These are phyloP conservation scores for Arctia plantaginis DNA, from an alignment of 2,888 invertebrate genomes.

Conservation along the genomic window DNA sequence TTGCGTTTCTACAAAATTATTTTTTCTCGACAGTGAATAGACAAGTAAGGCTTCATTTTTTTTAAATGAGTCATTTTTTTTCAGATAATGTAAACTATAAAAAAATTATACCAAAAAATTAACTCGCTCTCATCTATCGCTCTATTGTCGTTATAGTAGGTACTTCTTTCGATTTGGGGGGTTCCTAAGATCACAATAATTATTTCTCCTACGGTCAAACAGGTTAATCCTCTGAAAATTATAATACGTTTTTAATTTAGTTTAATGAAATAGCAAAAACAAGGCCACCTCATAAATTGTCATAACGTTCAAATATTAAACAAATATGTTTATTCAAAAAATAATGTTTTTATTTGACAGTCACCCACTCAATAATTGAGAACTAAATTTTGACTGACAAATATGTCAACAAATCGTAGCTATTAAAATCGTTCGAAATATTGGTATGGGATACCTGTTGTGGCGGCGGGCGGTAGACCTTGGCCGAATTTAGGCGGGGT, in stretches of 20 bases:
- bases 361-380: not conserved
- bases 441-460: conserved; percentile 53
- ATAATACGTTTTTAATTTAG: not conserved
- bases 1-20: not conserved
- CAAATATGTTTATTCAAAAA: not conserved
- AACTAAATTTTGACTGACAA: not conserved
- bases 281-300: not conserved
- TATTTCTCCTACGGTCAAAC: not conserved
- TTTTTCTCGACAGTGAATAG: not conserved
- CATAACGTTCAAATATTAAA: not conserved
- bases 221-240: not conserved
- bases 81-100: too few relatives aligned
- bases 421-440: conserved; percentile 26
- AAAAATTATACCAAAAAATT: too few relatives aligned
- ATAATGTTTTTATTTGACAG: not conserved
- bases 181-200: not conserved
- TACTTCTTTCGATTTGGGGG: too few relatives aligned
- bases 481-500: conserved; percentile 81
- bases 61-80: too few relatives aligned
- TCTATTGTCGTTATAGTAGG: too few relatives aligned
- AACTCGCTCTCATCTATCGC: too few relatives aligned
- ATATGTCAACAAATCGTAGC: not conserved
- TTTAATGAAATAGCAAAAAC: not conserved
- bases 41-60: not conserved
- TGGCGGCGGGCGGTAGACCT: conserved; percentile 70